Conservation (phyloP, 2,797 vertebrate genomes). For the Psittacula derbiana region DNA sequence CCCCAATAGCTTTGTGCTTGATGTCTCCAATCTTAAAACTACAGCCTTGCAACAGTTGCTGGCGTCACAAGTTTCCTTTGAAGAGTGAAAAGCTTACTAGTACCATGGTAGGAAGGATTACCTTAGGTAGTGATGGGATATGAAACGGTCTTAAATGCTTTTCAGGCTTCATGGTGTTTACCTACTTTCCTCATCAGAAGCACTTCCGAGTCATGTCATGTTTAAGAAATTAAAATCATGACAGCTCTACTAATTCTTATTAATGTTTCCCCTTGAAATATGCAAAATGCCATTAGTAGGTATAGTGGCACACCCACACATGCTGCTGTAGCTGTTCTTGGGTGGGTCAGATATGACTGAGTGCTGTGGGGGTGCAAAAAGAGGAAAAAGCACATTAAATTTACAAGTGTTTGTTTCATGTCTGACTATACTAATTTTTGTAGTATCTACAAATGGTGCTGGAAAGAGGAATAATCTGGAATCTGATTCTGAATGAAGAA, state of each 20-base stretch:
- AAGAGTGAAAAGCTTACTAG: not conserved
- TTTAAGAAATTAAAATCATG: slow-evolving; percentile 12
- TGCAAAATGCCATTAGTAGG: not conserved
- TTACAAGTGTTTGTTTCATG: not conserved
- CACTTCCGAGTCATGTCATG: not conserved
- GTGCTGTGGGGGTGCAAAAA: not conserved
- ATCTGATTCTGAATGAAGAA: not conserved
- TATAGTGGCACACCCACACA: not conserved
- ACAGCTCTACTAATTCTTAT: not conserved
- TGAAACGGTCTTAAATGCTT: not conserved
- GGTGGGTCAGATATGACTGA: not conserved
- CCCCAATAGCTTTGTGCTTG: not conserved
- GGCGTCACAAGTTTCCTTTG: not conserved
- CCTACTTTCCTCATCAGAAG: not conserved
- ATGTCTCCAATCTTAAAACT: not conserved
- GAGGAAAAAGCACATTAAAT: not conserved
- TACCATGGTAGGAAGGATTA: not conserved
- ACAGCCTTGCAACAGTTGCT: not conserved
- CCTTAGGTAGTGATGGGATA: not conserved
- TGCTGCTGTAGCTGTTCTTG: not conserved
- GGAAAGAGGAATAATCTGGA: not conserved
- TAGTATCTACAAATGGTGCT: not conserved
- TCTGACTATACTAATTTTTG: not conserved
- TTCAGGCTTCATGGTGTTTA: not conserved
- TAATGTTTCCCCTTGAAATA: not conserved